Conservation (phyloP, 2,797 vertebrate species). For the Rhodeus uyekii region DNA sequence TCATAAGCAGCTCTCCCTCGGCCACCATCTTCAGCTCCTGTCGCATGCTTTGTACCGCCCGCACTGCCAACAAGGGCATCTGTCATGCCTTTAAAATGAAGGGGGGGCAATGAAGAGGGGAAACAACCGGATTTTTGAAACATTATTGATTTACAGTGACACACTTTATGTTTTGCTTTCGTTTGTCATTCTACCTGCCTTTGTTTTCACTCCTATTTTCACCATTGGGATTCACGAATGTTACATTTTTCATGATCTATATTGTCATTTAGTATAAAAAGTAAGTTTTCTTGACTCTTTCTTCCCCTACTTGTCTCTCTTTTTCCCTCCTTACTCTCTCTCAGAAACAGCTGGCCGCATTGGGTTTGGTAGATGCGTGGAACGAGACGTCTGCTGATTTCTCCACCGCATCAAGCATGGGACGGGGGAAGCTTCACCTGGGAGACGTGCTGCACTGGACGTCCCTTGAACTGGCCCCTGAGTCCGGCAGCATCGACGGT, state of each 20-base stretch:
- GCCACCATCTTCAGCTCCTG: conserved; percentile 60
- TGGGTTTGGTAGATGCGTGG: conserved; percentile 71
- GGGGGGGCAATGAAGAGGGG: conserved; percentile 62
- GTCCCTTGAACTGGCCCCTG: conserved; percentile 65
- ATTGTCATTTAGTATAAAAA: too few relatives aligned
- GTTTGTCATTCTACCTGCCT: conserved; percentile 54
- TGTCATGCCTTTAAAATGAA: conserved; percentile 62
- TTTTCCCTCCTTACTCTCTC: background rate
- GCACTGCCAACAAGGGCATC: conserved; percentile 74
- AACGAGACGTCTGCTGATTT: conserved; percentile 68
- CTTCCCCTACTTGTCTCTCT: background rate
- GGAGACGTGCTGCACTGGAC: conserved; percentile 70
- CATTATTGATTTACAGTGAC: conserved; percentile 56
- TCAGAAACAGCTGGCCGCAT: conserved; percentile 66
- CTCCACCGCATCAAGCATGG: conserved; percentile 47
- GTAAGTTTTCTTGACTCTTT: background rate
- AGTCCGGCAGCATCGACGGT: conserved; percentile 50
- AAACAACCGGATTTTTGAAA: conserved; percentile 45
- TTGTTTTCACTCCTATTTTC: conserved; percentile 14
- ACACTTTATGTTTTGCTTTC: conserved; percentile 51
- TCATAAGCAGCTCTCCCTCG: conserved; percentile 73
- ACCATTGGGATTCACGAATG: conserved; percentile 61
- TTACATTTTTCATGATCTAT: conserved; percentile 47
- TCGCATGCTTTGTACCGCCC: conserved; percentile 74
- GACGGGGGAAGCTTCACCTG: conserved; percentile 65